These are phyloP conservation scores for Malacosoma neustria DNA, from an alignment of 2,888 invertebrate species.

Conservation along the genomic window DNA sequence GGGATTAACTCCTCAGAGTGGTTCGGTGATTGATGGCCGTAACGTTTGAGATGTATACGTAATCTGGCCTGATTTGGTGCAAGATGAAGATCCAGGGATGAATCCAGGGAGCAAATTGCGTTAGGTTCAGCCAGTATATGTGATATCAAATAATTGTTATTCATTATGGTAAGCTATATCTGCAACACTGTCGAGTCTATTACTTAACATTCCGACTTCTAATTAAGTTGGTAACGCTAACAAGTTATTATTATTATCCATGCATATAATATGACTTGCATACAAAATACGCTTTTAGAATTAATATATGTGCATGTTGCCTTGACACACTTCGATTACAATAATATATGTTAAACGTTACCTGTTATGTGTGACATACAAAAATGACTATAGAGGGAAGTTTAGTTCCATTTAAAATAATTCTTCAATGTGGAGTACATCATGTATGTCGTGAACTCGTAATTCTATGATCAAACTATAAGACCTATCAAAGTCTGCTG, in stretches of 20 bases:
- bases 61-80: constrained; percentile 36
- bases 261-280: neutral
- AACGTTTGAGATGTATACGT: constrained; percentile 25
- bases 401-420: too few relatives aligned
- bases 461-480: too few relatives aligned
- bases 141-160: too few relatives aligned
- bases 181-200: too few relatives aligned
- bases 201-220: too few relatives aligned
- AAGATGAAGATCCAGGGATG: neutral
- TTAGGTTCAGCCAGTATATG: too few relatives aligned
- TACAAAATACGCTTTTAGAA: neutral
- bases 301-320: neutral
- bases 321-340: neutral
- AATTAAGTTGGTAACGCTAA: neutral
- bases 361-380: too few relatives aligned
- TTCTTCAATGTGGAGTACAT: too few relatives aligned
- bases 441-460: too few relatives aligned
- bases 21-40: constrained; percentile 3
- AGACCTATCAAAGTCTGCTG: too few relatives aligned
- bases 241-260: neutral
- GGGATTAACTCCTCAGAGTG: neutral
- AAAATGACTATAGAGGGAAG: too few relatives aligned
- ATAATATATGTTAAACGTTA: neutral
- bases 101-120: neutral
- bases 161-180: too few relatives aligned